Conservation (phyloP, 1,140 invertebrate genomes). For the Dinoponera quadriceps region DNA sequence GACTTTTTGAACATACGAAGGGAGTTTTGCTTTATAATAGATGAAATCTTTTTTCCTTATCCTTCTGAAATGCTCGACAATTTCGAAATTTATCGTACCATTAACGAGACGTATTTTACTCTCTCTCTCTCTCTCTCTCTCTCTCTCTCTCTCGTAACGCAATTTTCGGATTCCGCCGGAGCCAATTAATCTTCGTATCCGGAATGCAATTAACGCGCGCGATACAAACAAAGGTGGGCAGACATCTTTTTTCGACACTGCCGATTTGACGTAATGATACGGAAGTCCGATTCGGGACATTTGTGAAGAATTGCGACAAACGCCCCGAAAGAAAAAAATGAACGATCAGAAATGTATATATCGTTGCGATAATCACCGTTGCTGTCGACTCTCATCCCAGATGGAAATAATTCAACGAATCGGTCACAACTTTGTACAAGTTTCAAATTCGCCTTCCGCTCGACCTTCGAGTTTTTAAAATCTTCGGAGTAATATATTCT, state of each 20-base stretch:
- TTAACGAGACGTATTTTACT: conserved; percentile 49
- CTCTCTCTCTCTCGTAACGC: not conserved
- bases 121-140: conserved; percentile 10
- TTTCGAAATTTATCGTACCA: conserved; percentile 44
- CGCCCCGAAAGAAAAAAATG: not conserved
- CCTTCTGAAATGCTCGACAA: conserved; percentile 27
- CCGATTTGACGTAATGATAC: not conserved
- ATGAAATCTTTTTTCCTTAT: conserved; percentile 9
- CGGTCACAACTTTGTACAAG: conserved; percentile 24
- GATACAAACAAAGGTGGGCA: conserved; percentile 40
- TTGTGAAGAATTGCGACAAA: not conserved
- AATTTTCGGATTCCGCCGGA: conserved; percentile 49
- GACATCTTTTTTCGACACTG: not conserved
- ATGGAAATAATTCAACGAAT: conserved; percentile 3
- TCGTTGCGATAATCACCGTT: not conserved
- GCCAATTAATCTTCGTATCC: conserved; percentile 55
- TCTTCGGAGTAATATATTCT: conserved; percentile 44
- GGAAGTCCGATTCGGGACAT: not conserved
- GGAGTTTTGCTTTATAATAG: not conserved
- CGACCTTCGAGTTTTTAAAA: conserved; percentile 27
- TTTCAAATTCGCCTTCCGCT: conserved; percentile 13
- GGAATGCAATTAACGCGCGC: conserved; percentile 55
- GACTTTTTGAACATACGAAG: not conserved
- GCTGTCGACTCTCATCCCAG: not conserved
- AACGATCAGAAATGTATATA: not conserved